A percentile compares a stretch with the other conserved stretches of the same genome.
phyloP scores from a whole-genome alignment of 1,140 invertebrate genomes.

The Papilio polytes region DNA sequence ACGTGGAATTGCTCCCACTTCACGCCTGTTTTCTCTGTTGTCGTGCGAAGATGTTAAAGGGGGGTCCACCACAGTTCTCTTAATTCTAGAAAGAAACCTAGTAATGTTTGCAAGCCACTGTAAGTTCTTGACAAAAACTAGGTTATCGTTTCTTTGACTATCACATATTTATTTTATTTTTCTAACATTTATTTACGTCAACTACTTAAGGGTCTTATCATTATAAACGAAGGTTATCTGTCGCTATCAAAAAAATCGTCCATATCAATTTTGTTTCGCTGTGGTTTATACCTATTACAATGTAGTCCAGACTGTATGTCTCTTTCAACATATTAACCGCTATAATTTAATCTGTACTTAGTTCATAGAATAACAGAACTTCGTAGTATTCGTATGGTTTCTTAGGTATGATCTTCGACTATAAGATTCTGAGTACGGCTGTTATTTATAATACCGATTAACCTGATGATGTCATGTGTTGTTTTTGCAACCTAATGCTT shows the following conservation, averaged over 20 bases:
- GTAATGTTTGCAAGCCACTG: neutral
- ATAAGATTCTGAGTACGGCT: neutral
- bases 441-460: neutral
- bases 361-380: neutral
- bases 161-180: neutral
- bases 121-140: neutral
- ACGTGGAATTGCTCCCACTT: too few species aligned
- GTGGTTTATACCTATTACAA: neutral
- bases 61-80: too few species aligned
- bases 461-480: neutral
- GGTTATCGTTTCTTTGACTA: neutral
- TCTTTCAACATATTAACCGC: neutral
- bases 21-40: too few species aligned
- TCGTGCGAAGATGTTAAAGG: too few species aligned
- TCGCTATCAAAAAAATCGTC: neutral
- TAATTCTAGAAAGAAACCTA: neutral
- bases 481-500: neutral
- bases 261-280: conserved; percentile 3
- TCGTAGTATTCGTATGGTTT: neutral
- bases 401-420: neutral
- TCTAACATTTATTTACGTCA: conserved; percentile 5
- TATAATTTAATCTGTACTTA: neutral
- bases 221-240: conserved; percentile 21
- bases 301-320: conserved; percentile 1
- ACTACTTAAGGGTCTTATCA: conserved; percentile 2